phyloP scores from a whole-genome alignment of 2,888 invertebrate species.

The Acheta domesticus region DNA sequence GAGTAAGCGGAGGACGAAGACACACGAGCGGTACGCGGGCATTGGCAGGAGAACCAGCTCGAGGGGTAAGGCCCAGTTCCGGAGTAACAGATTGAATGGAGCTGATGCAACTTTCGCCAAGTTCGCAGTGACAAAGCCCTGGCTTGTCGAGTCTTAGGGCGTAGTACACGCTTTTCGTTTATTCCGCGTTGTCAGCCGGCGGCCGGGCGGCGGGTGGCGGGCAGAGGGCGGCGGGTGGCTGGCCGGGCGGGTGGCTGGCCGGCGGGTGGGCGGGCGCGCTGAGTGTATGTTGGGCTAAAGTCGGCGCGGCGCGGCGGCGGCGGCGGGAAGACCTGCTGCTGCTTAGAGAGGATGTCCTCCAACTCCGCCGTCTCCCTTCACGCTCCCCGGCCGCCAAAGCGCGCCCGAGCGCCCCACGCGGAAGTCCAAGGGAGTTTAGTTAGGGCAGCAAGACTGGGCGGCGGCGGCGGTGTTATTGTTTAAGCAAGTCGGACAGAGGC shows the following conservation, averaged over 20 bases:
- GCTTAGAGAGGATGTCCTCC: constrained; percentile 18
- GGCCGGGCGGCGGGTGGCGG: background rate
- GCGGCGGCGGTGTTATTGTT: background rate
- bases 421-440: constrained; percentile 10
- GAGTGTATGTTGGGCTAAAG: no score
- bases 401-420: background rate
- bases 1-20: no score
- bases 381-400: background rate
- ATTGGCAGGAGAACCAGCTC: no score
- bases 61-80: no score
- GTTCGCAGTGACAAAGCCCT: background rate
- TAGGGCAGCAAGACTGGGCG: background rate
- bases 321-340: background rate
- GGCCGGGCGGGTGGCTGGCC: no score
- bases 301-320: background rate
- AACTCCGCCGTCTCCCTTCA: background rate
- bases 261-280: no score
- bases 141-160: background rate
- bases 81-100: background rate
- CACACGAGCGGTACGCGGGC: no score
- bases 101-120: background rate
- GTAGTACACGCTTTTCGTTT: background rate
- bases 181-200: background rate
- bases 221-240: background rate
- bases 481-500: constrained; percentile 18